phyloP scores from a whole-genome alignment of 2,113 vertebrate genomes.

The Tenrec ecaudatus region DNA sequence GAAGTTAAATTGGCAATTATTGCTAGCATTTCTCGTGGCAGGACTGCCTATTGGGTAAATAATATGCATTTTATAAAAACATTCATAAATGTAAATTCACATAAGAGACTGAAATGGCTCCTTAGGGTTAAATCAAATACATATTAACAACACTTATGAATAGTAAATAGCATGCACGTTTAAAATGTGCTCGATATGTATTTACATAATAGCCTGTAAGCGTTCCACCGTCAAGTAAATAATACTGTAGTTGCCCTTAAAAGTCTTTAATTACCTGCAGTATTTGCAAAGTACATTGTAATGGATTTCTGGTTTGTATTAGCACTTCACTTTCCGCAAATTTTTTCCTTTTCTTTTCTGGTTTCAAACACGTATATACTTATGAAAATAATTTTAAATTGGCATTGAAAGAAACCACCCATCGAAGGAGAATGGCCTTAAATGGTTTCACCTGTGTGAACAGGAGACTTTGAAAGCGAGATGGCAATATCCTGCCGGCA shows the following conservation, averaged over 20 bases:
- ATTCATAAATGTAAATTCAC: constrained; percentile 81
- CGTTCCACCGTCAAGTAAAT: constrained; percentile 75
- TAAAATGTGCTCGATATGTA: constrained; percentile 67
- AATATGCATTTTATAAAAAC: constrained; percentile 76
- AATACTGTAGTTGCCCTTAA: constrained; percentile 64
- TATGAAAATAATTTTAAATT: constrained; percentile 79
- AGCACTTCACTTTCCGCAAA: constrained; percentile 56
- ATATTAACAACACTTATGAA: constrained; percentile 74
- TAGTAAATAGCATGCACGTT: constrained; percentile 76
- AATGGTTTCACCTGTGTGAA: constrained; percentile 58
- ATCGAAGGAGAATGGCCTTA: constrained; percentile 67
- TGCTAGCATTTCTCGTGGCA: constrained; percentile 66
- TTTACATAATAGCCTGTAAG: constrained; percentile 78
- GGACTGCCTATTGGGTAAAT: constrained; percentile 77
- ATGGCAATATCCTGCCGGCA: constrained; percentile 21
- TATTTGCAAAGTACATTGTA: constrained; percentile 63
- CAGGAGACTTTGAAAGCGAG: constrained; percentile 64
- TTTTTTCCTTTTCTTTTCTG: constrained; percentile 69
- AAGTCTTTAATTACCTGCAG: constrained; percentile 77
- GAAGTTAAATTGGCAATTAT: constrained; percentile 79
- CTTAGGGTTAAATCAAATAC: constrained; percentile 81
- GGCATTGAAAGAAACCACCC: constrained; percentile 74
- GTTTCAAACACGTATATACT: constrained; percentile 68
- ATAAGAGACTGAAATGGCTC: constrained; percentile 78
- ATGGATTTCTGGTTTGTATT: constrained; percentile 78